These are phyloP conservation scores for Amphipoea lucens DNA, from an alignment of 2,888 invertebrate genomes.

Conservation along the genomic window DNA sequence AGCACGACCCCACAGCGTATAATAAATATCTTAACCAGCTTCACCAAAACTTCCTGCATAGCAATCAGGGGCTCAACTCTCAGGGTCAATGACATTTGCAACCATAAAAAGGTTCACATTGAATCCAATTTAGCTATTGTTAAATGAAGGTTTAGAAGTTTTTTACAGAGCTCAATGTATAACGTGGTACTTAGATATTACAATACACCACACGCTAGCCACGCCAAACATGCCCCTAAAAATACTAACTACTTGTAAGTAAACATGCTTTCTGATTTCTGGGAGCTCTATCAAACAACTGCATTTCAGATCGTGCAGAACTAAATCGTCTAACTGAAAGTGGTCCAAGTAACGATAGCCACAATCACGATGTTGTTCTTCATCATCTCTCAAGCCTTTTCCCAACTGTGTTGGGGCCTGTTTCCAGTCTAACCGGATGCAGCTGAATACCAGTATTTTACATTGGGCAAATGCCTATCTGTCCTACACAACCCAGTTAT, in stretches of 20 bases:
- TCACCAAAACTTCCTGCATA: not conserved
- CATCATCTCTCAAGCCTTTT: not conserved
- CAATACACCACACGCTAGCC: not conserved
- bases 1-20: not conserved
- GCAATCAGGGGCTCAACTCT: not conserved
- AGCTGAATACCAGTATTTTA: too few relatives aligned
- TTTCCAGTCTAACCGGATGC: too few relatives aligned
- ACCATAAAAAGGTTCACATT: not conserved
- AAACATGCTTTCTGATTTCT: not conserved
- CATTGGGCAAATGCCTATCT: too few relatives aligned
- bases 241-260: not conserved
- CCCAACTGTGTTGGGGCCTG: not conserved
- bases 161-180: not conserved
- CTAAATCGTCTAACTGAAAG: not conserved
- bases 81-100: conserved; percentile 1
- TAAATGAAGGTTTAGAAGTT: not conserved
- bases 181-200: not conserved
- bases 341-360: not conserved
- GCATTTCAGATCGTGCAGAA: not conserved
- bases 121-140: not conserved
- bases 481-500: not conserved
- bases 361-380: not conserved
- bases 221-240: not conserved
- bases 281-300: not conserved
- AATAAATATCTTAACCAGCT: not conserved